A percentile compares a stretch with the other conserved stretches of the same genome.
Conservation (phyloP, 2,797 vertebrate species). For the Amniataba percoides region DNA sequence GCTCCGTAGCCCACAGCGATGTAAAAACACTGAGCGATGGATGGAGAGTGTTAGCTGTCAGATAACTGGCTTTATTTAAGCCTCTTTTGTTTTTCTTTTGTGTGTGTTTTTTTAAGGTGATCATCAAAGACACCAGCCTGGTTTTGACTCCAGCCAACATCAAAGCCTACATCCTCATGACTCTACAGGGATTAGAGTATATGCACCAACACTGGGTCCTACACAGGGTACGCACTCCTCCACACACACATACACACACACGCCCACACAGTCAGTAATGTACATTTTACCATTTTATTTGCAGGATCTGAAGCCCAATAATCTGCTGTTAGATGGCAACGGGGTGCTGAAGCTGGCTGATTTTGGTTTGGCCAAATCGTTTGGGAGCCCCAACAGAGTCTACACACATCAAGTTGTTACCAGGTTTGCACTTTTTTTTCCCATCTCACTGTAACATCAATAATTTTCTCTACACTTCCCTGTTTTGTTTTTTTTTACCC, state of each 20-base stretch:
- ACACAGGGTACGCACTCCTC: constrained; percentile 88
- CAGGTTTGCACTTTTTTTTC: constrained; percentile 83
- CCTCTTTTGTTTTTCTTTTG: constrained; percentile 14
- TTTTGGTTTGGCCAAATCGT: constrained; percentile 97
- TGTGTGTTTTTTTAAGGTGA: constrained; percentile 86
- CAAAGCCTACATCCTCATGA: constrained; percentile 98
- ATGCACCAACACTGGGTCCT: constrained; percentile 96
- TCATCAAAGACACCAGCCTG: constrained; percentile 97
- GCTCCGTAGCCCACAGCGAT: not conserved
- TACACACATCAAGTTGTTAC: constrained; percentile 99
- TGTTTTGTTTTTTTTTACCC: not conserved
- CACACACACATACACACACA: not conserved
- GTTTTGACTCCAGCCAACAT: constrained; percentile 96
- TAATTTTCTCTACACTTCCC: not conserved
- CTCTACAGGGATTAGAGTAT: constrained; percentile 96
- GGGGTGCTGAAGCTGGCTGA: constrained; percentile 97
- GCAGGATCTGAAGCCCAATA: constrained; percentile 98
- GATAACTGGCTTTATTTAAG: constrained; percentile 1
- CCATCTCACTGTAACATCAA: not conserved
- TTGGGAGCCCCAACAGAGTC: constrained; percentile 96
- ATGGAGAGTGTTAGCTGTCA: constrained; percentile 13
- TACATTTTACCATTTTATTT: constrained; percentile 24
- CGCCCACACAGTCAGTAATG: not conserved
- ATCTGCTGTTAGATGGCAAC: constrained; percentile 93
- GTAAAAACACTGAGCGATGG: constrained; percentile 16